Percentiles rank a stretch among this genome's conserved stretches.
Conservation (phyloP, 2,888 invertebrate species). For the Erebia aethiops region DNA sequence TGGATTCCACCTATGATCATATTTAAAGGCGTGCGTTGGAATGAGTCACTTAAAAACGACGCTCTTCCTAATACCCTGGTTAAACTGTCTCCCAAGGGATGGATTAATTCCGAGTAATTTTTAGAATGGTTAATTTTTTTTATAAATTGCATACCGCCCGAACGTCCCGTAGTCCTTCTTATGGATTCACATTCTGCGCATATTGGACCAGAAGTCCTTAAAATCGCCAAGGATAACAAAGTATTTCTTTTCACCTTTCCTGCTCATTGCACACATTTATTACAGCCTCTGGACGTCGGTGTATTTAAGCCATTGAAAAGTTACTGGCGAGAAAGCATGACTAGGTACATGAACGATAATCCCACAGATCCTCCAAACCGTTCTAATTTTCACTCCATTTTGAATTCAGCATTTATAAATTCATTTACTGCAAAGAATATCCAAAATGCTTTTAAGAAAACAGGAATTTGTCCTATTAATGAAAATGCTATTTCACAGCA, state of each 20-base stretch:
- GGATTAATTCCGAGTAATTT: conserved; percentile 44
- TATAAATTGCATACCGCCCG: conserved; percentile 38
- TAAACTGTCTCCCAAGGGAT: conserved; percentile 44
- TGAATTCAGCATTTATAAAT: conserved; percentile 7
- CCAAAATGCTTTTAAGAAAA: conserved; percentile 10
- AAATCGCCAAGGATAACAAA: conserved; percentile 21
- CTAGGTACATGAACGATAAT: conserved; percentile 11
- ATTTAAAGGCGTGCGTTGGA: conserved; percentile 25
- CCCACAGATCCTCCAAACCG: not conserved
- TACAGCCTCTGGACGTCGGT: conserved; percentile 41
- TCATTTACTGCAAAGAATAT: conserved; percentile 9
- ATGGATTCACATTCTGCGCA: conserved; percentile 45
- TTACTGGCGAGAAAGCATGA: conserved; percentile 11
- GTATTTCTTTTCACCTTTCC: conserved; percentile 43
- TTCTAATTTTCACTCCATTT: conserved; percentile 8
- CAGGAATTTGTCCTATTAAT: conserved; percentile 11
- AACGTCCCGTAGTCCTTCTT: conserved; percentile 40
- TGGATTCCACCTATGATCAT: conserved; percentile 22
- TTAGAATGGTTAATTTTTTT: conserved; percentile 43
- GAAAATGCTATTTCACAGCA: conserved; percentile 1
- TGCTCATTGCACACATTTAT: conserved; percentile 39
- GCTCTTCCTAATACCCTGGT: conserved; percentile 43
- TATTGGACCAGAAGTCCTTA: conserved; percentile 26
- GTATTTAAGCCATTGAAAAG: conserved; percentile 18
- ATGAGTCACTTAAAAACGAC: conserved; percentile 9